Evolutionary conservation across 1,140 invertebrate genomes (phyloP).

Genomic region (Philopotamus ludificatus): DNA sequence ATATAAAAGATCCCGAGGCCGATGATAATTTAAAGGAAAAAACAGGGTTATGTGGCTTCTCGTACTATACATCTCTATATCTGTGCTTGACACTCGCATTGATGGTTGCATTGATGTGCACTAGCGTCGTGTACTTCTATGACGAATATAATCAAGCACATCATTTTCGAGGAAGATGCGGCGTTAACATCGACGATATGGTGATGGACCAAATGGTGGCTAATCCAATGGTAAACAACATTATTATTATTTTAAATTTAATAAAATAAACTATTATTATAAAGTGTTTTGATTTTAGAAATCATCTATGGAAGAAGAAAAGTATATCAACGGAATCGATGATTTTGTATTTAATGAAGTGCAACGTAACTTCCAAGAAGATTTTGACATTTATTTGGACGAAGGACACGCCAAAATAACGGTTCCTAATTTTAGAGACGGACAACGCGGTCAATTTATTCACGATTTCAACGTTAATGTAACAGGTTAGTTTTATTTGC

Average conservation of each 20-base stretch:
- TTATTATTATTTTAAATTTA: slow-evolving; percentile 64
- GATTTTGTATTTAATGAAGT: slow-evolving; percentile 39
- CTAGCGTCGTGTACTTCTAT: slow-evolving; percentile 76
- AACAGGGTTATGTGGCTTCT: slow-evolving; percentile 21
- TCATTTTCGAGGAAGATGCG: slow-evolving; percentile 66
- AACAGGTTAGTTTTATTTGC: slow-evolving; percentile 58
- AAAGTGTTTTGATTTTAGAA: background rate
- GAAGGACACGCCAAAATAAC: slow-evolving; percentile 72
- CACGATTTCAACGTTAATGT: slow-evolving; percentile 86
- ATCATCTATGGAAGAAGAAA: background rate
- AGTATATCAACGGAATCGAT: background rate
- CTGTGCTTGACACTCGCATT: slow-evolving; percentile 71
- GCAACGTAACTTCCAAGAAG: slow-evolving; percentile 64
- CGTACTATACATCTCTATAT: slow-evolving; percentile 34
- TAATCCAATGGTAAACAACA: too few species aligned
- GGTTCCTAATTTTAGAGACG: slow-evolving; percentile 77
- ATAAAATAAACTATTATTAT: background rate
- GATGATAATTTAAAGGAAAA: slow-evolving; percentile 15
- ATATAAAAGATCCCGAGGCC: slow-evolving; percentile 22
- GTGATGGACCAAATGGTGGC: too few species aligned
- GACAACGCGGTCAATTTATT: slow-evolving; percentile 76
- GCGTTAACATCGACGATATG: too few species aligned
- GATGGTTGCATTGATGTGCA: slow-evolving; percentile 72
- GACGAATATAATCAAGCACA: slow-evolving; percentile 66
- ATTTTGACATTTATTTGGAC: slow-evolving; percentile 70